These are phyloP conservation scores for Scylla paramamosain DNA, from an alignment of 1,140 invertebrate species.

Conservation along the genomic window DNA sequence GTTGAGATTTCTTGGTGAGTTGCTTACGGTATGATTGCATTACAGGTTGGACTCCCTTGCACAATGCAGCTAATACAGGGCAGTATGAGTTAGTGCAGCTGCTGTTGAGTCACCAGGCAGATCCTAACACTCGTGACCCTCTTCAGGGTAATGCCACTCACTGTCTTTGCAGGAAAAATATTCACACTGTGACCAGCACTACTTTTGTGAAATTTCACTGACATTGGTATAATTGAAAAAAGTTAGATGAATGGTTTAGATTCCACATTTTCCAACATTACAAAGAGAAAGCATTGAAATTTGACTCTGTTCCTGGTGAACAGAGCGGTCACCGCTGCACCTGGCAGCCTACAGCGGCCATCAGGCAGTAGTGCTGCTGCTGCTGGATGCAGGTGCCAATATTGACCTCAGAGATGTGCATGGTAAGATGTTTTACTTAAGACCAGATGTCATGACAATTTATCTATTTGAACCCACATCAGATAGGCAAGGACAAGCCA, in stretches of 20 bases:
- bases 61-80: constrained; percentile 31
- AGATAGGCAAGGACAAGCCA: too few species aligned
- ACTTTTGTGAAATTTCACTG: too few species aligned
- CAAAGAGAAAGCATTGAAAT: too few species aligned
- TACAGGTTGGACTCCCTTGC: constrained; percentile 41
- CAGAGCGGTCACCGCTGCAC: constrained; percentile 30
- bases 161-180: background rate
- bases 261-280: too few species aligned
- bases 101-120: background rate
- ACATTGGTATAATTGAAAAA: too few species aligned
- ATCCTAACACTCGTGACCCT: background rate
- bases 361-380: background rate
- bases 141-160: constrained; percentile 17
- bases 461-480: too few species aligned
- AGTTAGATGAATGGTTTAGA: too few species aligned
- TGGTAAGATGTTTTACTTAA: background rate
- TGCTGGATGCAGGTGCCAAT: background rate
- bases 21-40: background rate
- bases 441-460: background rate
- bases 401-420: constrained; percentile 1
- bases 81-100: background rate
- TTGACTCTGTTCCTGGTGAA: background rate
- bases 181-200: too few species aligned
- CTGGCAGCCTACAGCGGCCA: constrained; percentile 47
- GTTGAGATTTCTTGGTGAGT: background rate